Evolutionary conservation across 2,888 invertebrate species (phyloP), one percentile per base, ranked within the genome.

Genomic region (Lepidochrysops patricia): DNA sequence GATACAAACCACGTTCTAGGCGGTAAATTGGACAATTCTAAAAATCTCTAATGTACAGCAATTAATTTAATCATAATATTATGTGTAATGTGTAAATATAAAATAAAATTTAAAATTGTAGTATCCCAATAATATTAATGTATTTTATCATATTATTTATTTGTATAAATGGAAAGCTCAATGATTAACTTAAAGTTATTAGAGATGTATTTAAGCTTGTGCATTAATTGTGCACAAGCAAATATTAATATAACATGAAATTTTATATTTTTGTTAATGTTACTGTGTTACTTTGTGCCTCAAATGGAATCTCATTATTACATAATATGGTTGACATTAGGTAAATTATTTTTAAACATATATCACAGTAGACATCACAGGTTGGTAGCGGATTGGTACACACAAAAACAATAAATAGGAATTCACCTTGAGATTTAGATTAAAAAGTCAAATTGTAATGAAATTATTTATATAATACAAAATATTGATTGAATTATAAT

Each of bases 101-200:
- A 56, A 62, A 58, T 79, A 23, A 9, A 43, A 32, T 72, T 75
- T 71, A 73, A 74, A 71, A 61, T 73, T 72, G 73, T 68, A 68
- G 60, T 58, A 74, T 70, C 66, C 65, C 66, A 75, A 72, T 72
- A 65, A 72, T 71, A 72, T 72, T 70, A 67, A 71, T 73, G 72
- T 80, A 79, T 72, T 79, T 68, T 75, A 76, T 75, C 70, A 76
- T 74, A 82, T 80, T 84, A 86, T 85, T 86, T 86, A 86, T 86
- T 86, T 87, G 86, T 88, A 86, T 86, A 86, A 83, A 88, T 83
- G 73, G 83, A 82, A 86, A 86, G 87, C 88, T 88, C 88, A 88
- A 88, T 86, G 82, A 77, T 79, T 84, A 86, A 86, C 82, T 85
- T 84, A 86, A 87, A 85, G 79, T 83, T 84, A 84, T 69, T 82